Conservation (phyloP, 2,797 vertebrate genomes). For the Pseudomugil gertrudae region DNA sequence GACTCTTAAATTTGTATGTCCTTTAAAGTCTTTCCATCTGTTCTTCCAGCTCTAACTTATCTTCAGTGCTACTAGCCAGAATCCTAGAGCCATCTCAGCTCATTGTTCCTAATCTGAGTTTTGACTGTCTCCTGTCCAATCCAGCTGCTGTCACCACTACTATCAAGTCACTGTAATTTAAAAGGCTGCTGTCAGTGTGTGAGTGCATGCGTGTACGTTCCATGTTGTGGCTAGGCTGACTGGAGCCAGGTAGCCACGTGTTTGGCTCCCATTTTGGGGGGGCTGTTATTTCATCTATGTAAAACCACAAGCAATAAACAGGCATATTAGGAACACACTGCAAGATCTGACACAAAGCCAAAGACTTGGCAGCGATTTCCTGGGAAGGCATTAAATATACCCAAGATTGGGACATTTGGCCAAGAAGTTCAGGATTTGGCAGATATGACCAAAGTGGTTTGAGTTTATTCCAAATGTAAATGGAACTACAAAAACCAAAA, state of each 20-base stretch:
- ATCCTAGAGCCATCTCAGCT: conserved; percentile 57
- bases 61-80: conserved; percentile 46
- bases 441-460: conserved; percentile 36
- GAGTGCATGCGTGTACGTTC: conserved; percentile 29
- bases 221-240: conserved; percentile 54
- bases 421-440: conserved; percentile 24
- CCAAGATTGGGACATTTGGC: conserved; percentile 47
- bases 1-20: conserved; percentile 45
- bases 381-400: conserved; percentile 42
- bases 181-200: conserved; percentile 61
- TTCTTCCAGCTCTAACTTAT: conserved; percentile 25
- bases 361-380: conserved; percentile 38
- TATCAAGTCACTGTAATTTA: conserved; percentile 68
- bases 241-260: conserved; percentile 75
- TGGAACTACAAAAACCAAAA: conserved; percentile 17
- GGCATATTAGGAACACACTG: conserved; percentile 50
- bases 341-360: conserved; percentile 35
- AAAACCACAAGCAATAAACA: conserved; percentile 61
- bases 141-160: conserved; percentile 67
- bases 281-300: conserved; percentile 54
- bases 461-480: conserved; percentile 41
- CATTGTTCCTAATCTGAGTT: conserved; percentile 52
- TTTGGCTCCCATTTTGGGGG: conserved; percentile 59
- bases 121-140: conserved; percentile 47
- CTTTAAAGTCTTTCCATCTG: conserved; percentile 54